Conservation (phyloP, 2,113 vertebrate genomes). For the Apteryx mantelli region DNA sequence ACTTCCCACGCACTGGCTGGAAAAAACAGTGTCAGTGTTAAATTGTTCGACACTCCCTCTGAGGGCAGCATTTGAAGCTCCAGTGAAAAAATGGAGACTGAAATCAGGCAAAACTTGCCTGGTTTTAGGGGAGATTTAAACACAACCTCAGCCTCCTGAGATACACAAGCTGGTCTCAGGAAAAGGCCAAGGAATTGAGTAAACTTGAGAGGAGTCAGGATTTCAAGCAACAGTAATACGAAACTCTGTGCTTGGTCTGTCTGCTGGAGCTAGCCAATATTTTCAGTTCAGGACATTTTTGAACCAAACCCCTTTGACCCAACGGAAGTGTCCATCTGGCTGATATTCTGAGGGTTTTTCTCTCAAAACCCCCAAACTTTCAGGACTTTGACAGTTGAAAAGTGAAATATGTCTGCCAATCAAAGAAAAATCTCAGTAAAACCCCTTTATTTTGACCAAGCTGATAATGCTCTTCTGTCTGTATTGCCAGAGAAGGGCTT, state of each 20-base stretch:
- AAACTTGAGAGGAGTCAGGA: background rate
- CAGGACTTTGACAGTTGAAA: background rate
- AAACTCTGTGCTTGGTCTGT: background rate
- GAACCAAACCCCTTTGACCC: background rate
- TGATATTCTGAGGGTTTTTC: background rate
- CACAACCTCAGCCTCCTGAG: background rate
- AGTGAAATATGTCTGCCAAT: background rate
- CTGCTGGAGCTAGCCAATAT: background rate
- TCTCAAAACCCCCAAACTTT: background rate
- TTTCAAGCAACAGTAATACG: background rate
- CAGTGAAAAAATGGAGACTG: background rate
- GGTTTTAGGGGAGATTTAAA: background rate
- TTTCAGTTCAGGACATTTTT: background rate
- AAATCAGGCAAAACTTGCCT: background rate
- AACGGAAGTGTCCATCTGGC: background rate
- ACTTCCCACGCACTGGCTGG: background rate
- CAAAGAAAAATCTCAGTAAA: background rate
- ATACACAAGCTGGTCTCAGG: background rate
- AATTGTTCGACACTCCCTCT: background rate
- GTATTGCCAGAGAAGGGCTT: conserved; percentile 3
- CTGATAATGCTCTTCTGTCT: background rate
- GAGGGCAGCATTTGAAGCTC: background rate
- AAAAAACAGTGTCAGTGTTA: background rate
- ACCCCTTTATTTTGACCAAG: background rate
- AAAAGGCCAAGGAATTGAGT: background rate